phyloP scores from a whole-genome alignment of 1,140 invertebrate genomes.

The Centruroides vittatus region DNA sequence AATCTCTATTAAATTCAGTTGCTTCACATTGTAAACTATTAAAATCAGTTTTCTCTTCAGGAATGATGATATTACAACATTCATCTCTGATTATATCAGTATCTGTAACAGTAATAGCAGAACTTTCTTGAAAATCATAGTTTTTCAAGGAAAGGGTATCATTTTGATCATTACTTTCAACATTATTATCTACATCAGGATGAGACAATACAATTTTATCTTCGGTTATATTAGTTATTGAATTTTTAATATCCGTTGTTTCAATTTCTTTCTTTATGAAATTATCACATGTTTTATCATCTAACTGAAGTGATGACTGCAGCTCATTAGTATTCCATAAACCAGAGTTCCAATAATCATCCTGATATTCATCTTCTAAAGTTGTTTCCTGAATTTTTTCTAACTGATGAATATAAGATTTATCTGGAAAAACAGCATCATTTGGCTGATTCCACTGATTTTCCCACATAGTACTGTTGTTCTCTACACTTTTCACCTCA shows the following conservation, averaged over 20 bases:
- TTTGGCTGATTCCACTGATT: not conserved
- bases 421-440: not conserved
- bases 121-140: not conserved
- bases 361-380: not conserved
- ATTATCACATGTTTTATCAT: constrained; percentile 39
- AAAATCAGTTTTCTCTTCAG: constrained; percentile 8
- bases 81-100: not conserved
- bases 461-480: constrained; percentile 5
- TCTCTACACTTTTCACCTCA: constrained; percentile 28
- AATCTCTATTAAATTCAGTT: constrained; percentile 61
- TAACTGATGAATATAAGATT: not conserved
- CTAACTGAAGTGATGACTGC: not conserved
- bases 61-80: not conserved
- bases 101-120: not conserved
- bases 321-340: not conserved
- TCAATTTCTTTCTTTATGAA: constrained; percentile 5
- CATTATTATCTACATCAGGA: too few species aligned
- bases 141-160: not conserved
- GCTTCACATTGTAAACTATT: constrained; percentile 16
- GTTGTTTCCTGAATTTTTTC: not conserved
- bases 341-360: not conserved
- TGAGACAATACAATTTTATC: too few species aligned
- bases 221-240: too few species aligned
- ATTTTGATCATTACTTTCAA: too few species aligned
- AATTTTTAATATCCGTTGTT: not conserved